These are phyloP conservation scores for Polyergus mexicanus DNA, from an alignment of 1,140 invertebrate species.

Conservation along the genomic window DNA sequence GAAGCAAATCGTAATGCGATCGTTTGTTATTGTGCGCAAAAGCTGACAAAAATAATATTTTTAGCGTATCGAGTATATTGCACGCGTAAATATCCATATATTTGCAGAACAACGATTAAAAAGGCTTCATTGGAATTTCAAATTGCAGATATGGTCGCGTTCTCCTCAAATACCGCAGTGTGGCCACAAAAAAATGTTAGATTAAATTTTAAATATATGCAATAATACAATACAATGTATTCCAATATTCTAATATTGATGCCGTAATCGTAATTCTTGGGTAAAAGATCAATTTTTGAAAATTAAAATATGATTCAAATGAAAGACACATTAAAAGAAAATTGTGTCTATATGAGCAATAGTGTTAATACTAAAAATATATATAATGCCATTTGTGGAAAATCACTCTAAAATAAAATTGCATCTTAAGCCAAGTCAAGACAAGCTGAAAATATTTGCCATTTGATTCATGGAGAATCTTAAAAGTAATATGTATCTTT, in stretches of 20 bases:
- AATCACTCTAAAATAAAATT: neutral
- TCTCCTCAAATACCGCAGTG: neutral
- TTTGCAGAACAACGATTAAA: slow-evolving; percentile 40
- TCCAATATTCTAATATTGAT: neutral
- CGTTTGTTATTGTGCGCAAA: slow-evolving; percentile 20
- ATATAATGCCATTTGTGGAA: neutral
- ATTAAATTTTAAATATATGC: slow-evolving; percentile 32
- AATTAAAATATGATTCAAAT: neutral
- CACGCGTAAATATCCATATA: slow-evolving; percentile 47
- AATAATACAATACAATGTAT: slow-evolving; percentile 3
- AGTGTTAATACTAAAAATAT: neutral
- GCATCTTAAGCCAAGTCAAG: neutral
- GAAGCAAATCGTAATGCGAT: slow-evolving; percentile 52
- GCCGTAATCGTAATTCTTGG: neutral
- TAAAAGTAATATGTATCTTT: neutral
- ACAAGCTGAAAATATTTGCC: neutral
- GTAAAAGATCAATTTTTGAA: neutral
- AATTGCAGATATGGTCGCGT: slow-evolving; percentile 10
- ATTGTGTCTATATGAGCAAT: neutral
- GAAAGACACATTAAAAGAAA: neutral
- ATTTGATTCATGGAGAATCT: neutral
- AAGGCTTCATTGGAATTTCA: slow-evolving; percentile 55
- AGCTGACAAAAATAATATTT: slow-evolving; percentile 56
- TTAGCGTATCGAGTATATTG: slow-evolving; percentile 27
- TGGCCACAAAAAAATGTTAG: neutral